Conservation (phyloP, 2,113 vertebrate species). For the Tinamus guttatus region DNA sequence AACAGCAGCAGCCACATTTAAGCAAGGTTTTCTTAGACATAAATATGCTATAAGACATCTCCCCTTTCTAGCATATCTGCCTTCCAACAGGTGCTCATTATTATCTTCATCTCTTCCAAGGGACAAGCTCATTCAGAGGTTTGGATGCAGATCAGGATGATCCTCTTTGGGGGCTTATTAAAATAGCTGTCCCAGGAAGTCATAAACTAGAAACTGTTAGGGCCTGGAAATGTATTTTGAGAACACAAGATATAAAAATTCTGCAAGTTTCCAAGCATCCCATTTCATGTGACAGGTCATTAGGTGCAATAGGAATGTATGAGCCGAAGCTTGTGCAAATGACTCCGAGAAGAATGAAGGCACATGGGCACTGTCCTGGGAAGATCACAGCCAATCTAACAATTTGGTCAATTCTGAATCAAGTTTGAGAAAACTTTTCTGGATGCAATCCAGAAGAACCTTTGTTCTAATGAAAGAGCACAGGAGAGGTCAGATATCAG, state of each 20-base stretch:
- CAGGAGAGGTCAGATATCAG: neutral
- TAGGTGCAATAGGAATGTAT: neutral
- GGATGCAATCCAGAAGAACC: neutral
- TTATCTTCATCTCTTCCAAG: neutral
- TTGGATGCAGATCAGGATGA: neutral
- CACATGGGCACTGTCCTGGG: no score
- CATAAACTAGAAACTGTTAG: neutral
- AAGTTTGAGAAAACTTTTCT: neutral
- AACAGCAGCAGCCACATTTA: neutral
- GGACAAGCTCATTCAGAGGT: neutral
- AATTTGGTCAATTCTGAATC: neutral
- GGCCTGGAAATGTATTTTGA: neutral
- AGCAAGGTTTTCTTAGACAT: neutral
- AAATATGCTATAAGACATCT: neutral
- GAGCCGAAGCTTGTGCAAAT: neutral
- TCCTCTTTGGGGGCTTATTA: neutral
- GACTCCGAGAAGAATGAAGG: conserved; percentile 7
- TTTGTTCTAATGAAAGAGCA: neutral
- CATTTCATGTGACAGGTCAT: neutral
- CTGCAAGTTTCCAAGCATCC: neutral
- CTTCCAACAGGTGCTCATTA: neutral
- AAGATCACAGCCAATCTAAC: neutral
- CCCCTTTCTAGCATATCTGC: neutral
- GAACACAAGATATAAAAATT: neutral
- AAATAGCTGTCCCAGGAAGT: neutral